phyloP scores from a whole-genome alignment of 2,113 vertebrate species.

The Electrona antarctica region DNA sequence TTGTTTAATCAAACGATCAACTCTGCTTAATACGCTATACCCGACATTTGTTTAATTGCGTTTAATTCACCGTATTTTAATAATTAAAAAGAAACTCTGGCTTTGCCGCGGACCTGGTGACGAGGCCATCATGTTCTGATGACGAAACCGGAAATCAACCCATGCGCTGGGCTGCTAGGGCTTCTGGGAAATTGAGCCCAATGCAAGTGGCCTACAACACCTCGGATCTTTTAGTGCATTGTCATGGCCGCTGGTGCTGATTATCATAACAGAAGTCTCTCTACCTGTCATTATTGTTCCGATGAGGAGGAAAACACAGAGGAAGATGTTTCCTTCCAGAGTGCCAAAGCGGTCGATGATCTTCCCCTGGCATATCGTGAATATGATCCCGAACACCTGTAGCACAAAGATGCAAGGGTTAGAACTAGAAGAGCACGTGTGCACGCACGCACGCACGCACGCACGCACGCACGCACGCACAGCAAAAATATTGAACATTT shows the following conservation, averaged over 20 bases:
- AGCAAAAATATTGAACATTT: background rate
- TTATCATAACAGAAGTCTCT: background rate
- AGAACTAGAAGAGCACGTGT: background rate
- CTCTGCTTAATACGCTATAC: too few relatives aligned
- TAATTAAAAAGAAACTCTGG: too few relatives aligned
- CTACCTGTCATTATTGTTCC: slow-evolving; percentile 89
- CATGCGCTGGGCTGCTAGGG: background rate
- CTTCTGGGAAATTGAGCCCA: too few relatives aligned
- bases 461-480: too few relatives aligned
- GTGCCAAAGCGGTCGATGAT: slow-evolving; percentile 86
- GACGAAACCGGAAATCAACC: background rate
- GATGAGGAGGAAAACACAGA: slow-evolving; percentile 88
- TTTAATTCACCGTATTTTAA: too few relatives aligned
- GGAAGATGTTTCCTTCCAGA: slow-evolving; percentile 87
- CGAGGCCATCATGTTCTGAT: too few relatives aligned
- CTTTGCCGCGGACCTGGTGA: too few relatives aligned
- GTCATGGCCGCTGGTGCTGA: too few relatives aligned
- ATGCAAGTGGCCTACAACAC: too few relatives aligned
- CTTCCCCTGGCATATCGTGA: slow-evolving; percentile 91
- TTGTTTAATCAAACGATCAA: too few relatives aligned
- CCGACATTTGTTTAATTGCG: too few relatives aligned
- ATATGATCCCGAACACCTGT: slow-evolving; percentile 94
- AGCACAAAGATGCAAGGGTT: slow-evolving; percentile 12
- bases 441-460: background rate
- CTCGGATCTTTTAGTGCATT: too few relatives aligned